Evolutionary conservation across 1,140 invertebrate genomes (phyloP), one percentile per base, ranked within the genome.

Genomic region (Panulirus ornatus): DNA sequence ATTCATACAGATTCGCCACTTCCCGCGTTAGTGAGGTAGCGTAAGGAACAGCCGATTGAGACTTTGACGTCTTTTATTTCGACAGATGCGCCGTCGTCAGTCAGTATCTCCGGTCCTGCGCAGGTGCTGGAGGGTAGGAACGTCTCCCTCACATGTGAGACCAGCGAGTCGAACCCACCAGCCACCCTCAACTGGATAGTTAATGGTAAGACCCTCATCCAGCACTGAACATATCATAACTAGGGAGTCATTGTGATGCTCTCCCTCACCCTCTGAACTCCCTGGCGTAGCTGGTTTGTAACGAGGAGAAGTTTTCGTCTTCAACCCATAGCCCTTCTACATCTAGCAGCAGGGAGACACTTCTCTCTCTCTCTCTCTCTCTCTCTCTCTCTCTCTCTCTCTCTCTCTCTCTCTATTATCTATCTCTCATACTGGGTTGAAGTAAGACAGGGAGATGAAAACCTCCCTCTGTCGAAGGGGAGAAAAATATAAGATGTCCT

Each of bases 121-220:
- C 40, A 79, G 76, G 44, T 79, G 3, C 42, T 27, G 40, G 42
- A 51, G 40, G 76, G 44, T 16, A 22, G 2, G 1, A 8, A 30
- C 22, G 42, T 79, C 0, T 79, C 76, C 19, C 76, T 79, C 40
- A 79, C 76, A 22, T 79, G 76, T 51, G 76, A 79, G 44, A 79
- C 76, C 76, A 79, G 76, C 22, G 76, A 79, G 14, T 79, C 76
- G n/a, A 79, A 79, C 40, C 76, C 76, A 5, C 76, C 76, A 51
- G 76, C 76, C 30, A 27, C 47, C 9, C 76, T 79, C 76, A 79
- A 42, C 9, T 79, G 76, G 76, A 42, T 44, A 8, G 44, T 79
- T 27, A 34, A 79, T 34, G 76, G 76, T 79, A 51, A 79, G 76
- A 30, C 8, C 63, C 63, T 66, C 34, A 36, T 34, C 71, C 66